Evolutionary conservation across 2,888 invertebrate genomes (phyloP), one percentile per base, ranked within the genome.

Genomic region (Drosophila mulleri): DNA sequence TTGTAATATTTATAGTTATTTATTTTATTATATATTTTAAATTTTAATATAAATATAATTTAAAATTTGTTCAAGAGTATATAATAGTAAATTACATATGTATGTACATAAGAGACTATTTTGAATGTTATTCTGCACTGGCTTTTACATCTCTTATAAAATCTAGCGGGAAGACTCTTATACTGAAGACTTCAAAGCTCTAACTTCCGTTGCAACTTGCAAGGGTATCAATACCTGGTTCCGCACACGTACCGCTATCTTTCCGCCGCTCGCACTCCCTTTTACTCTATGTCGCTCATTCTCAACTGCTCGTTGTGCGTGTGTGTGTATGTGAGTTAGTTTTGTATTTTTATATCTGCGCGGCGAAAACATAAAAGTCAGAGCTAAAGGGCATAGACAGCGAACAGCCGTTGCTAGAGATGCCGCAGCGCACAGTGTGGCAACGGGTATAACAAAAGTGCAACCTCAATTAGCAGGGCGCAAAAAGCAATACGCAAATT

Each of bases 321-420:
- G 37, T 37, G 37, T 26, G 26, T 56, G 52, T 58, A n/a, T 47
- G 47, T 63, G 44, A 70, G 72, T 75, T 68, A 60, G 54, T 76
- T 80, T 72, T 72, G 78, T 80, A 80, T 68, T 76, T 83, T 75
- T 80, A 72, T 81, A 82, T 84, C 73, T 67, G 64, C 72, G 88
- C 83, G 83, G 73, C 71, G 78, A 83, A 83, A 88, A 88, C 83
- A 88, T 83, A 88, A 88, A 89, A 86, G 83, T 79, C 89, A 83
- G 76, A 72, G 74, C 76, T 75, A 88, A 83, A 83, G 84, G 87
- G 81, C 84, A 80, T 68, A 82, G 83, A 88, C 86, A 80, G 88
- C 73, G 52, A 86, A 69, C 83, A 82, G 83, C 78, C 82, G 88
- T 73, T 84, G 65, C 62, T 63, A 53, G 63, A 65, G 72, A 57